phyloP scores from a whole-genome alignment of 2,113 vertebrate genomes.

The Anthoscopus minutus region DNA sequence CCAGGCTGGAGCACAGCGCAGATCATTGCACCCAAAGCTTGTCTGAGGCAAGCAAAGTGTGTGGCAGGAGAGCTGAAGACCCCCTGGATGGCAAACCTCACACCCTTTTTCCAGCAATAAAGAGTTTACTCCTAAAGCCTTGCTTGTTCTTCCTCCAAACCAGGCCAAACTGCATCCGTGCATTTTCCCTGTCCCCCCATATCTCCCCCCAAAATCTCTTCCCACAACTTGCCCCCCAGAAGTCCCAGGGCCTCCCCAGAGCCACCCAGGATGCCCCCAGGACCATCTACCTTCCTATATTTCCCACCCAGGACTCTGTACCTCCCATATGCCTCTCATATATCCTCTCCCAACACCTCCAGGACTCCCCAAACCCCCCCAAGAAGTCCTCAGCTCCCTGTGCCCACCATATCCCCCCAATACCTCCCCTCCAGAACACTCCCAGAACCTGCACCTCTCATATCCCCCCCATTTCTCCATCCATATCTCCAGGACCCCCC shows the following conservation, averaged over 20 bases:
- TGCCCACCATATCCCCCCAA: background rate
- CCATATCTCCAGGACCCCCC: too few relatives aligned
- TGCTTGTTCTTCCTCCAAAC: background rate
- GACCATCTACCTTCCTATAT: background rate
- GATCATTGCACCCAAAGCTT: background rate
- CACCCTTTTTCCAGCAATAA: background rate
- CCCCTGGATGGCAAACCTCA: background rate
- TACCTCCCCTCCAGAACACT: background rate
- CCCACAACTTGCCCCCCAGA: background rate
- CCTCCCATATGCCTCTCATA: background rate
- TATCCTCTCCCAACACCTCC: too few relatives aligned
- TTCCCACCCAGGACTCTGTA: background rate
- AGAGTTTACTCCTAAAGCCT: background rate
- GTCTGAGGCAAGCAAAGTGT: accelerated
- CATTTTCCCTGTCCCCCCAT: background rate
- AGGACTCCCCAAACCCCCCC: background rate
- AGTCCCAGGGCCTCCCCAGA: background rate
- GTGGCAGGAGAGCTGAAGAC: background rate
- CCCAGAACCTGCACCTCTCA: too few relatives aligned
- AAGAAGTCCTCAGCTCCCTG: background rate
- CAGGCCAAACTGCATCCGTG: background rate
- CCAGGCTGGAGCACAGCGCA: background rate
- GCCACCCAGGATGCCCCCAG: background rate
- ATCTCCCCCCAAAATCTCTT: background rate
- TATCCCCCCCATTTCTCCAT: background rate